Percentiles rank a stretch among this genome's conserved stretches.
These are phyloP conservation scores for Oreochromis aureus DNA, from an alignment of 2,113 vertebrate genomes.

Conservation along the genomic window DNA sequence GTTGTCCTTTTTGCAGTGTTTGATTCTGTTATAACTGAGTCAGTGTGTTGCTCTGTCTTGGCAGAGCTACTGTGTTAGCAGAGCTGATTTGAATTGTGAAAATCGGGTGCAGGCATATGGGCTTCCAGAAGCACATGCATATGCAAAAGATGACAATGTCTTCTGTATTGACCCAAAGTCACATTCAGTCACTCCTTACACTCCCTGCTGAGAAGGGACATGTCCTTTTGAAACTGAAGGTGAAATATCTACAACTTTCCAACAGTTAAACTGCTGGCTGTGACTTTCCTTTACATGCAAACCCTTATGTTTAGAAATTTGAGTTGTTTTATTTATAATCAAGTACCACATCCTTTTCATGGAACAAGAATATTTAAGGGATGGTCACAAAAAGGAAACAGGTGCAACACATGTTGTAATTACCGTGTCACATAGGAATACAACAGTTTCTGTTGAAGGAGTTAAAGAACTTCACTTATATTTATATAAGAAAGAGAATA, in stretches of 20 bases:
- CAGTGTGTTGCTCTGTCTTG: not conserved
- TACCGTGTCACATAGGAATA: not conserved
- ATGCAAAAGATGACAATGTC: conserved; percentile 57
- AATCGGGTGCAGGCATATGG: conserved; percentile 56
- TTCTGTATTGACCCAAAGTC: not conserved
- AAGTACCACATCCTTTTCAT: fast-evolving
- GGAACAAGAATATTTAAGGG: not conserved
- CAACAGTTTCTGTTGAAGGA: not conserved
- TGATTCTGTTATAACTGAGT: not conserved
- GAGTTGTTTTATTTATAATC: not conserved
- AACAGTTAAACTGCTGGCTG: not conserved
- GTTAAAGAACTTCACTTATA: not conserved
- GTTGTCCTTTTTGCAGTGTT: not conserved
- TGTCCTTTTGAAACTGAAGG: not conserved
- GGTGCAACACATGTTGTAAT: not conserved
- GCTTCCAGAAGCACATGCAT: conserved; percentile 69
- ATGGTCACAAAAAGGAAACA: not conserved
- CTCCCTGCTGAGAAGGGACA: not conserved
- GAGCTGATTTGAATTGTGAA: conserved; percentile 71
- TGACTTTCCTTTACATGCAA: not conserved
- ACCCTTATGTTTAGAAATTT: not conserved
- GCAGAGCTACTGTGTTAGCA: conserved; percentile 16
- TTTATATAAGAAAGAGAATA: not conserved
- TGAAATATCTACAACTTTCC: not conserved
- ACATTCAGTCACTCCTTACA: not conserved